These are phyloP conservation scores for Tipula unca DNA, from an alignment of 2,888 invertebrate genomes.

Conservation along the genomic window DNA sequence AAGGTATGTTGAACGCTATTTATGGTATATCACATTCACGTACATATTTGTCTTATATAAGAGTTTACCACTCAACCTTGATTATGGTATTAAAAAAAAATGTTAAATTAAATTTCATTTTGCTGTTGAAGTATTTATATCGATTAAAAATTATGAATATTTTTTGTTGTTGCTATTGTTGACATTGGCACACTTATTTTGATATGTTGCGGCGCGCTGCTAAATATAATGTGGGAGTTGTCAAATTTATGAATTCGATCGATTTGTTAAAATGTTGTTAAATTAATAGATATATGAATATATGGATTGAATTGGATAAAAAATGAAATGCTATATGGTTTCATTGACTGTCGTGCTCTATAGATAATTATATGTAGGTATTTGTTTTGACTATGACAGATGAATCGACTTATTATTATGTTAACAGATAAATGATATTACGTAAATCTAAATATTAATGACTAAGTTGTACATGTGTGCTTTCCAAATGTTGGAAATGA, in stretches of 20 bases:
- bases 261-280: neutral
- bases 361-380: neutral
- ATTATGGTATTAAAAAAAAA: neutral
- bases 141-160: neutral
- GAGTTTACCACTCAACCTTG: neutral
- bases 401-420: neutral
- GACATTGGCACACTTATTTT: conserved; percentile 1
- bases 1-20: neutral
- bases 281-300: neutral
- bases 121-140: neutral
- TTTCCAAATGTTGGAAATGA: no score
- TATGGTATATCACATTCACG: neutral
- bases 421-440: no score
- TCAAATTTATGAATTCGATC: neutral
- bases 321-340: neutral
- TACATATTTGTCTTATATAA: neutral
- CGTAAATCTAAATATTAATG: no score
- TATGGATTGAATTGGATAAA: neutral
- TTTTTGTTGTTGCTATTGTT: neutral
- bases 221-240: neutral
- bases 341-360: neutral
- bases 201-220: neutral
- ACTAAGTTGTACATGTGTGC: no score
- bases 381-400: neutral
- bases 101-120: neutral